Base-by-base conservation (phyloP, 2,113 vertebrate genomes). In the Takifugu bimaculatus region DNA sequence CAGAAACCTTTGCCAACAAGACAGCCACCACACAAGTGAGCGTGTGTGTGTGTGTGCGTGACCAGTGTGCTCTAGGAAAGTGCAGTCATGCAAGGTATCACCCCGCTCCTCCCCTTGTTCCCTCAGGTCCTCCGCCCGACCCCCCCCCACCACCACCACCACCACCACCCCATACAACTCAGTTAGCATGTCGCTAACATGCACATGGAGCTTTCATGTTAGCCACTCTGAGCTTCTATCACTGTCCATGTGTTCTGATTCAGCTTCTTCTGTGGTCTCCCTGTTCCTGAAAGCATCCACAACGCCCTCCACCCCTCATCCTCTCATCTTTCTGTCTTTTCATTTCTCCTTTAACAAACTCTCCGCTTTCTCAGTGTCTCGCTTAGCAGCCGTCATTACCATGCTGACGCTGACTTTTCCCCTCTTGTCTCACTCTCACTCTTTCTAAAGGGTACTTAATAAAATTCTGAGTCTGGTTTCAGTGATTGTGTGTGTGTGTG, bases 1-100 rank as follows among this genome's bases (percentile, higher is more conserved):
- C 87, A 87, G 87, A 88, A 86, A 87, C 85, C 82, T 74, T 75
- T 79, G 84, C 84, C 89, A 89, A 88, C 85, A 85, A 85, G 85
- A 80, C 82, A 85, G 85, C 85, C 87, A 88, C 87, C 82, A 79
- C 82, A 86, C 82, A 74, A 78, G 78, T 78, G 57, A 50, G 26
- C 51, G 58, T 53, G 51, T 53, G 51, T 53, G 51, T 62, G 57
- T 52, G 65, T 62, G 70, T 60, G 71, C 72, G 71, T 59, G 63
- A 50, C 53, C 50, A 54, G 63, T 52, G 57, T 72, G 67, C 76
- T 80, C 82, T 60, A 74, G 84, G 76, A 86, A 78, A 78, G 75
- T 42, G 81, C 86, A 89, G 84, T 89, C 88, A 90, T 87, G 90
- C 88, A 84, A 79, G 77, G 84, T 76, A 84, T 85, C 77, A 68